A percentile compares a stretch with the other conserved stretches of the same genome.
Evolutionary conservation across 2,888 invertebrate species (phyloP).

Genomic region (Diloba caeruleocephala): DNA sequence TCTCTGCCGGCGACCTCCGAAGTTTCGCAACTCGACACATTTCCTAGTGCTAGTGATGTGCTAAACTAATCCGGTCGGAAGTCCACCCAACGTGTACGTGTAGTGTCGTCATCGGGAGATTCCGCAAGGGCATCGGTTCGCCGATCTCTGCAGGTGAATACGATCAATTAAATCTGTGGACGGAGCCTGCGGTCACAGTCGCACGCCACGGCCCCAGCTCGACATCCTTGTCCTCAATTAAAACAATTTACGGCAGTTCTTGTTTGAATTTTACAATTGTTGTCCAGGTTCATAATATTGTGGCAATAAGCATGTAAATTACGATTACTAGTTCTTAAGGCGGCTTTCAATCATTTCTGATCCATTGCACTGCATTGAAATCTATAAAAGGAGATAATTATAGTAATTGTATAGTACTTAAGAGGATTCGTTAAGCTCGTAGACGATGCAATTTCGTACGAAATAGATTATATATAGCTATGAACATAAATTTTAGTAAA

Average conservation of each 20-base stretch:
- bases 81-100: constrained; percentile 60
- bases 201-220: constrained; percentile 65
- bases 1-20: constrained; percentile 82
- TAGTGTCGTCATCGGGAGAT: constrained; percentile 59
- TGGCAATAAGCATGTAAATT: constrained; percentile 41
- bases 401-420: constrained; percentile 23
- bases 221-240: constrained; percentile 87
- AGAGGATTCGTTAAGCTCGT: constrained; percentile 24
- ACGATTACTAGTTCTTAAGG: constrained; percentile 39
- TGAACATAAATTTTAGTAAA: constrained; percentile 13
- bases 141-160: constrained; percentile 71
- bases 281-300: constrained; percentile 58
- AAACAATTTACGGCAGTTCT: constrained; percentile 80
- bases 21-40: constrained; percentile 73
- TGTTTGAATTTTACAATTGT: constrained; percentile 77
- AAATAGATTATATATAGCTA: constrained; percentile 5
- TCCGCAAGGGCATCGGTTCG: constrained; percentile 62
- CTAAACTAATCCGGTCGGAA: constrained; percentile 70
- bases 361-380: constrained; percentile 23
- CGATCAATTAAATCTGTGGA: constrained; percentile 60
- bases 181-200: constrained; percentile 59
- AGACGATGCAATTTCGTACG: constrained; percentile 15
- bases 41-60: constrained; percentile 84
- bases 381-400: constrained; percentile 46
- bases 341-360: constrained; percentile 29